Evolutionary conservation across 92 coral and sea anemone species (phyloP).

Genomic region (Bergia sp.): DNA sequence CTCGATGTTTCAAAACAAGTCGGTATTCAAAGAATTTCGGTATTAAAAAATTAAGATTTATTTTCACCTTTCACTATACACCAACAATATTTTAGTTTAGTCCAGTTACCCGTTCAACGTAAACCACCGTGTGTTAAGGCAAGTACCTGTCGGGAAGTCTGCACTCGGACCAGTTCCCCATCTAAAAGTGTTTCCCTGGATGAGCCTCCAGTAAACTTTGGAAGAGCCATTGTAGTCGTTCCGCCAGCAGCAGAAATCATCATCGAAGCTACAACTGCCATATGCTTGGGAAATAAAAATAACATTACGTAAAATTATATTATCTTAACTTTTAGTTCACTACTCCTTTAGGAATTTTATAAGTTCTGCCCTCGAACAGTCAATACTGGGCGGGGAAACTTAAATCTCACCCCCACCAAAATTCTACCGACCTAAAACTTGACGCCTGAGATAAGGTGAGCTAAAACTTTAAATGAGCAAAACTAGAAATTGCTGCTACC

Average conservation of each 20-base stretch:
- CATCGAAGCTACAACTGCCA: constrained; percentile 28
- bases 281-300: not conserved
- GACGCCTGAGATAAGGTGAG: too few species aligned
- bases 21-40: not conserved
- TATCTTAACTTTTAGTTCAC: not conserved
- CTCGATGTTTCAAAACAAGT: not conserved
- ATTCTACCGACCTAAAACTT: too few species aligned
- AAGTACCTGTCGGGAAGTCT: constrained; percentile 41
- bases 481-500: too few species aligned
- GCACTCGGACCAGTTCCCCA: constrained; percentile 26
- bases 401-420: too few species aligned
- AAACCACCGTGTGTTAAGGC: not conserved
- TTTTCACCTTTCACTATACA: not conserved
- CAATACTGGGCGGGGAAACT: too few species aligned
- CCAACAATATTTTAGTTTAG: not conserved
- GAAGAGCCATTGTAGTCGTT: not conserved
- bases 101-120: not conserved
- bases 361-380: too few species aligned
- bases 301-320: not conserved
- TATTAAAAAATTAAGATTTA: too few species aligned
- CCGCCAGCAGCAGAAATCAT: constrained; percentile 23
- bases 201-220: not conserved
- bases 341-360: not conserved
- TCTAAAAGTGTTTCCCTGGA: not conserved
- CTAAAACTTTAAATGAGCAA: too few species aligned